Conservation (phyloP, 2,888 invertebrate genomes). For the Ctenicera cuprea region DNA sequence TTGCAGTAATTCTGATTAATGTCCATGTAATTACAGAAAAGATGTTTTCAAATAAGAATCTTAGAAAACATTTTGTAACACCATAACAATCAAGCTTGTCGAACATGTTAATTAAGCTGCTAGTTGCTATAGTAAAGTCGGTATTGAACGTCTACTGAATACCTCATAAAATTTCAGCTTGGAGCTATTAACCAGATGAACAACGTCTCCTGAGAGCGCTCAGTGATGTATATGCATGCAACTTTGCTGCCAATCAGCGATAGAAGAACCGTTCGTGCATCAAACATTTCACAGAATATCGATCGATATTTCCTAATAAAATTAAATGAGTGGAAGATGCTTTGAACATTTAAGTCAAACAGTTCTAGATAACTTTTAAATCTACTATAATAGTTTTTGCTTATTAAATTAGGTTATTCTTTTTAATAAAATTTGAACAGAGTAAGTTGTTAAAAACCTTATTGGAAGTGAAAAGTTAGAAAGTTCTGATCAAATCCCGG, state of each 20-base stretch:
- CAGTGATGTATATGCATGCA: constrained; percentile 47
- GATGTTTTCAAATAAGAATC: too few relatives aligned
- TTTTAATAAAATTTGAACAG: too few relatives aligned
- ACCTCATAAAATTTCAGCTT: constrained; percentile 42
- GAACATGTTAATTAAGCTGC: constrained; percentile 13
- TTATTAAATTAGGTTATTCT: too few relatives aligned
- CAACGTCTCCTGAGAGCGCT: constrained; percentile 42
- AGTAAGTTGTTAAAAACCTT: too few relatives aligned
- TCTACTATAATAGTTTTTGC: not conserved
- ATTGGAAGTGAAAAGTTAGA: too few relatives aligned
- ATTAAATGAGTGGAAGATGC: constrained; percentile 23
- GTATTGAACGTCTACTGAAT: constrained; percentile 28
- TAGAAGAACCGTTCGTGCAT: constrained; percentile 49
- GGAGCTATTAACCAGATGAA: constrained; percentile 51
- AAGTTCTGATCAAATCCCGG: not conserved
- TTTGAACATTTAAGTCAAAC: constrained; percentile 23
- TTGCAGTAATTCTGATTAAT: too few relatives aligned
- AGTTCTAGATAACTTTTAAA: not conserved
- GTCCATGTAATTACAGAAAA: too few relatives aligned
- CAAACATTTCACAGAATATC: constrained; percentile 33
- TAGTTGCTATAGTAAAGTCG: not conserved
- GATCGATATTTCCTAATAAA: constrained; percentile 36
- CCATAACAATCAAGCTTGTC: too few relatives aligned
- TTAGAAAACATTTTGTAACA: too few relatives aligned
- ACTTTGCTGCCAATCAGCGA: constrained; percentile 47